phyloP scores from a whole-genome alignment of 2,113 vertebrate genomes.

The Otolemur garnettii region DNA sequence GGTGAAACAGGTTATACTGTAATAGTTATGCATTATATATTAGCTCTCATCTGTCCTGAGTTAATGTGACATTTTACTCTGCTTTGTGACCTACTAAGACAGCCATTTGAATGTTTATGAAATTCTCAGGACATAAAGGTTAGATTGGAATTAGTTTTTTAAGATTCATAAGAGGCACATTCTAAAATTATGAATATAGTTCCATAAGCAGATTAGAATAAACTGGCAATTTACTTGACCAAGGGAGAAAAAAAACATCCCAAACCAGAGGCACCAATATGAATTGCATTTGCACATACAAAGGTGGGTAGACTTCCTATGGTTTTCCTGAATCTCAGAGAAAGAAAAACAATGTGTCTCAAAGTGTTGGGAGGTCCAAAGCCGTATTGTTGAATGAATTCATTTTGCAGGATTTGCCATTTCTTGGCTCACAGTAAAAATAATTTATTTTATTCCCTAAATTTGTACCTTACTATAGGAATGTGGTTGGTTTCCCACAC shows the following conservation, averaged over 20 bases:
- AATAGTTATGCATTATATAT: not conserved
- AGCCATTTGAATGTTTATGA: constrained; percentile 35
- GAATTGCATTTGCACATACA: not conserved
- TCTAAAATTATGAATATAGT: constrained; percentile 3
- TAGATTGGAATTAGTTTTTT: constrained; percentile 48
- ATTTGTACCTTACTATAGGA: not conserved
- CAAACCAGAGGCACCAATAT: not conserved
- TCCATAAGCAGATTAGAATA: not conserved
- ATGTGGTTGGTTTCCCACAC: not conserved
- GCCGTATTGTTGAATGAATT: not conserved
- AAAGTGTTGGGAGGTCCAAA: not conserved
- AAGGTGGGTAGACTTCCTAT: not conserved
- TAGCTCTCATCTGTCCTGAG: constrained; percentile 11
- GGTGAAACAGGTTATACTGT: not conserved
- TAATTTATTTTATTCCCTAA: not conserved
- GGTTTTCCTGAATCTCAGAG: constrained; percentile 3
- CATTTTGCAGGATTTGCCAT: constrained; percentile 7
- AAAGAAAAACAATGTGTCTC: not conserved
- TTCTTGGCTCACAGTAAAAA: constrained; percentile 10
- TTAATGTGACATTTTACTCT: constrained; percentile 57
- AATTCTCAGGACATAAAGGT: constrained; percentile 55
- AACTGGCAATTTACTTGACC: not conserved
- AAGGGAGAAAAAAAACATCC: not conserved
- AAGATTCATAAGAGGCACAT: not conserved
- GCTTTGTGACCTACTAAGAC: constrained; percentile 40